Evolutionary conservation across 2,888 invertebrate species (phyloP), one percentile per base, ranked within the genome.

Genomic region (Pyrocoelia pectoralis): DNA sequence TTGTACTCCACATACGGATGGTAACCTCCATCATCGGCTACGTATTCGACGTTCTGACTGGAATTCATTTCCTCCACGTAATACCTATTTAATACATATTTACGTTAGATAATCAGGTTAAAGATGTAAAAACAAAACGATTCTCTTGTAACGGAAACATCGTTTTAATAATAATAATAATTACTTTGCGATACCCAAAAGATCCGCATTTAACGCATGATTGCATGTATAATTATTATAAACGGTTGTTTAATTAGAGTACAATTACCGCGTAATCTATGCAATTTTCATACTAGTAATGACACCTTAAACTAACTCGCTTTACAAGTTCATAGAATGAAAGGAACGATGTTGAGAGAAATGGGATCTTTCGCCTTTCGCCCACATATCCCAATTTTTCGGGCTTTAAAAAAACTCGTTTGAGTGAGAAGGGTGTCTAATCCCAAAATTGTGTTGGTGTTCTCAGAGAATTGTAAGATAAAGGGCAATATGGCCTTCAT

Each of bases 11-110:
- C 84, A 13, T 87, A 83, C 4, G 88, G 87, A 79, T 89, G 89
- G 79, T 87, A 88, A 10, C 88, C 87, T 83, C 84, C 87, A 72
- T 84, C 84, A 73, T 89, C 87, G 0, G 87, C 86, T 29, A 86
- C 79, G 76, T 89, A 88, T 66, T 85, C 82, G 14, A 89, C 87
- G 61, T 84, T 83, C 68, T 86, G 85, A 50, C 83, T 77, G 17
- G 81, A 73, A 19, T 72, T 74, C 9, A 61, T 56, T 17, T 69
- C 71, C 65, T 79, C 74, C 0, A 81, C 79, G 64, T 79, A 80
- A 66, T 80, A 81, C 56, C 80, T 80, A 63, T 24, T n/a, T n/a
- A n/a, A n/a, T n/a, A 43, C 12, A 14, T 43, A 9, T 38, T 5
- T 5, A 38, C 3, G 13, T 13, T 43, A 15, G 14, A 8, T 15